Percentiles rank a stretch among this genome's conserved stretches.
These are phyloP conservation scores for Gouania willdenowi DNA, from an alignment of 2,797 vertebrate genomes.

Conservation along the genomic window DNA sequence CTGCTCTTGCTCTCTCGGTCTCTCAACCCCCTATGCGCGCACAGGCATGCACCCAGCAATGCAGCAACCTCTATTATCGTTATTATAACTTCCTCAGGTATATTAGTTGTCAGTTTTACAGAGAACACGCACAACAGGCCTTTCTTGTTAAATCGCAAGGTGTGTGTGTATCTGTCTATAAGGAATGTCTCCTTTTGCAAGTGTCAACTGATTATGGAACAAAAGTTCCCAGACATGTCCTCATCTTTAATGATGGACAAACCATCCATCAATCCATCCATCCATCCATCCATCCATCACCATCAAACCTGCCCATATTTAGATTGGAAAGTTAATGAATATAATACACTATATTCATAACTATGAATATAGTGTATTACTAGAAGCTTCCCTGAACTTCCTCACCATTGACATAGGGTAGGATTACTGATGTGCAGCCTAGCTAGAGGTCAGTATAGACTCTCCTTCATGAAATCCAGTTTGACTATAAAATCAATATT, in stretches of 20 bases:
- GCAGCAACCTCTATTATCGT: constrained; percentile 39
- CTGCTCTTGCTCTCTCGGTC: no score
- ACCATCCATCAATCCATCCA: no score
- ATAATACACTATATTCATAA: no score
- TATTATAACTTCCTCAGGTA: constrained; percentile 51
- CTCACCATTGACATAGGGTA: no score
- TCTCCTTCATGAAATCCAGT: constrained; percentile 26
- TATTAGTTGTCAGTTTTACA: constrained; percentile 55
- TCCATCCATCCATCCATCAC: no score
- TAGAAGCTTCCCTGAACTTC: no score
- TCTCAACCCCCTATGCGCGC: constrained; percentile 7
- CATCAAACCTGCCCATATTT: no score
- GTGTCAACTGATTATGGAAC: constrained; percentile 15
- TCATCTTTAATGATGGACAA: no score
- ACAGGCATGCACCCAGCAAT: constrained; percentile 6
- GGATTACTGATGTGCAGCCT: constrained; percentile 17
- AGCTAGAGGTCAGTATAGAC: constrained; percentile 28
- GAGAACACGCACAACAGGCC: constrained; percentile 44
- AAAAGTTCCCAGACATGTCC: not conserved
- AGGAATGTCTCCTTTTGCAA: constrained; percentile 7
- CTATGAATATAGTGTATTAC: no score
- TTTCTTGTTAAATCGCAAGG: constrained; percentile 46
- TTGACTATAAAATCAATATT: constrained; percentile 43
- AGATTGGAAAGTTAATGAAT: no score
- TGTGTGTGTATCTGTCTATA: not conserved